phyloP scores from a whole-genome alignment of 2,888 invertebrate genomes.

The Ectropis crepuscularia region DNA sequence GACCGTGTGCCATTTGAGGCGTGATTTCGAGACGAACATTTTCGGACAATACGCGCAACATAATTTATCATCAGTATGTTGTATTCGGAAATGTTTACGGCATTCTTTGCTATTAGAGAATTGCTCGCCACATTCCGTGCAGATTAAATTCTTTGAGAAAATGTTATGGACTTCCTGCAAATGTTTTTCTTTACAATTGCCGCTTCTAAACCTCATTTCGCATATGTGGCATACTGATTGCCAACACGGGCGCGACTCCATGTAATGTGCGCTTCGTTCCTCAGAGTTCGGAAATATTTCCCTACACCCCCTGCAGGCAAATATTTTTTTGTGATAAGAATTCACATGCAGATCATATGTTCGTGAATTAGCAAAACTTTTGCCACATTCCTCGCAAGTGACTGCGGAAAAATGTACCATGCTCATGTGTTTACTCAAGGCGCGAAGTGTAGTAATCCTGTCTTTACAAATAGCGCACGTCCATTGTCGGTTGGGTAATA shows the following conservation, averaged over 20 bases:
- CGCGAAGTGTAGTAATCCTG: constrained; percentile 34
- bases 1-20: constrained; percentile 28
- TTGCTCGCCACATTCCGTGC: constrained; percentile 29
- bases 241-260: constrained; percentile 28
- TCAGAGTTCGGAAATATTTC: constrained; percentile 25
- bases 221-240: constrained; percentile 36
- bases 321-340: constrained; percentile 28
- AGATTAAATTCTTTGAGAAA: constrained; percentile 10
- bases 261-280: constrained; percentile 30
- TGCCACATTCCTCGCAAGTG: constrained; percentile 45
- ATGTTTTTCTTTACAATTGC: constrained; percentile 32
- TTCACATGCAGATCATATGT: constrained; percentile 26
- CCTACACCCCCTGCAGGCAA: constrained; percentile 34
- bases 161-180: constrained; percentile 44
- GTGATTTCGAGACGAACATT: constrained; percentile 26
- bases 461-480: constrained; percentile 31
- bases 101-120: constrained; percentile 24
- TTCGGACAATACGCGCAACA: constrained; percentile 32
- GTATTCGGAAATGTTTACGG: constrained; percentile 29
- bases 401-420: constrained; percentile 44
- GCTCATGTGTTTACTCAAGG: constrained; percentile 45
- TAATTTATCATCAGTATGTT: constrained; percentile 29
- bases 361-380: constrained; percentile 25
- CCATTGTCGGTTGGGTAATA: constrained; percentile 32
- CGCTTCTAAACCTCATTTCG: constrained; percentile 32